phyloP scores from a whole-genome alignment of 2,888 invertebrate genomes.

The Drosophila eohydei region DNA sequence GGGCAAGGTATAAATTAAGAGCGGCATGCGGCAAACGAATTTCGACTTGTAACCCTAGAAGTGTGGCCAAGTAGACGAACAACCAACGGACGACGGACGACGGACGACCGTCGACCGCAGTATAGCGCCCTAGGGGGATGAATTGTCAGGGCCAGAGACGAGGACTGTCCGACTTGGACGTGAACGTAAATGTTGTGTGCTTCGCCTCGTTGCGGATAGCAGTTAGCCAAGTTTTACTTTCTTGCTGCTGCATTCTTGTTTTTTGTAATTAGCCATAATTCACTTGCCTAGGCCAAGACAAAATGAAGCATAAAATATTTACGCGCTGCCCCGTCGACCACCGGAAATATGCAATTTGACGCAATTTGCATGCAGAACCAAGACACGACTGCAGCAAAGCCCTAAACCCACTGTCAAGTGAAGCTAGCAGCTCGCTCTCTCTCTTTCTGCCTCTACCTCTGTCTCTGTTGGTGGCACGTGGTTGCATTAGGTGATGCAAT shows the following conservation, averaged over 20 bases:
- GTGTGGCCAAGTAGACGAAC: slow-evolving; percentile 46
- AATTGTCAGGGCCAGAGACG: slow-evolving; percentile 44
- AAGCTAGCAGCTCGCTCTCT: neutral
- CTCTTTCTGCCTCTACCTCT: neutral
- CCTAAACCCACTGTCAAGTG: slow-evolving; percentile 1
- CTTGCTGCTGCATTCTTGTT: slow-evolving; percentile 37
- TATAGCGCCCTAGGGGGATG: slow-evolving; percentile 77
- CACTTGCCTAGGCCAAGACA: slow-evolving; percentile 75
- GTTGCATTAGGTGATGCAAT: slow-evolving; percentile 75
- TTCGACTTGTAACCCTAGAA: slow-evolving; percentile 68
- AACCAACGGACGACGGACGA: slow-evolving; percentile 14
- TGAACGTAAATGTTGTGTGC: slow-evolving; percentile 22
- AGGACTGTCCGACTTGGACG: neutral
- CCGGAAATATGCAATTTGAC: slow-evolving; percentile 80
- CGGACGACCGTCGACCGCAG: slow-evolving; percentile 62
- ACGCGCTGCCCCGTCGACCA: slow-evolving; percentile 60
- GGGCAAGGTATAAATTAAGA: slow-evolving; percentile 73
- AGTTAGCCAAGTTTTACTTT: slow-evolving; percentile 40
- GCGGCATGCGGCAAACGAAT: slow-evolving; percentile 63
- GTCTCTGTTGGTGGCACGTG: slow-evolving; percentile 57
- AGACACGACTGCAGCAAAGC: slow-evolving; percentile 17
- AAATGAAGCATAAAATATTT: slow-evolving; percentile 79
- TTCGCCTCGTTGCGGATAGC: slow-evolving; percentile 42
- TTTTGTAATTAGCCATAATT: slow-evolving; percentile 78
- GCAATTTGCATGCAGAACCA: slow-evolving; percentile 73